Base-by-base conservation (phyloP, 1,140 invertebrate species). In the Episyrphus balteatus region DNA sequence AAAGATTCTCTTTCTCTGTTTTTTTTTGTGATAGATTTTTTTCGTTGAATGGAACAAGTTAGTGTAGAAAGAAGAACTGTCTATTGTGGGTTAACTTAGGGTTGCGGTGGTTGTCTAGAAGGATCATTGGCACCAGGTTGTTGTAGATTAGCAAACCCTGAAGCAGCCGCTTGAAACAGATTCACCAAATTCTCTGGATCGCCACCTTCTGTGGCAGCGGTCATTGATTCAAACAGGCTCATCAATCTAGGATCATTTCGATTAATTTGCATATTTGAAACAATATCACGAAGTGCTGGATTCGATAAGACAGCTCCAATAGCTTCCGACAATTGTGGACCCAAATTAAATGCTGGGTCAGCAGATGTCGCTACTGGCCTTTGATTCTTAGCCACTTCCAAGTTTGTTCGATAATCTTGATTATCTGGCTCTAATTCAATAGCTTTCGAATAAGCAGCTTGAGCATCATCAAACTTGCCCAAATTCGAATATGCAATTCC, bases 371-470 rank as follows among this genome's bases (percentile, higher is more conserved):
- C 64, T 47, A 79, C 74, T 6, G 72, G 64, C 21, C 83, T 64
- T 46, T 76, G 76, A 47, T 87, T 81, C 59, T 88, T 77, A 3
- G 84, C 79, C 34, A 90, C 73, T 57, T 81, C 75, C 45, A 97
- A 71, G 74, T 97, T 97, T 59, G 83, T 86, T 47, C 81, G 79
- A 66, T 96, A 95, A 59, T 86, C 88, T 54, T 90, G 84, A 71
- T 97, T 98, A 37, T 84, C 80, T 12, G 94, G 93, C 57, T 98
- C 94, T 48, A 97, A 71, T 61, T 92, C 82, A 17, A 91, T 68
- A 2, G 94, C 95, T 56, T 86, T 89, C 54, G 82, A 76, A 70
- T 94, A 98, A 38, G 87, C 85, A 45, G 84, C 78, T 44, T 82
- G 79, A 1, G 94, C 93, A 60, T 92, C 83, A 44, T 79, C 77